Base-by-base conservation (phyloP, 2,888 invertebrate genomes). In the Mantis religiosa region DNA sequence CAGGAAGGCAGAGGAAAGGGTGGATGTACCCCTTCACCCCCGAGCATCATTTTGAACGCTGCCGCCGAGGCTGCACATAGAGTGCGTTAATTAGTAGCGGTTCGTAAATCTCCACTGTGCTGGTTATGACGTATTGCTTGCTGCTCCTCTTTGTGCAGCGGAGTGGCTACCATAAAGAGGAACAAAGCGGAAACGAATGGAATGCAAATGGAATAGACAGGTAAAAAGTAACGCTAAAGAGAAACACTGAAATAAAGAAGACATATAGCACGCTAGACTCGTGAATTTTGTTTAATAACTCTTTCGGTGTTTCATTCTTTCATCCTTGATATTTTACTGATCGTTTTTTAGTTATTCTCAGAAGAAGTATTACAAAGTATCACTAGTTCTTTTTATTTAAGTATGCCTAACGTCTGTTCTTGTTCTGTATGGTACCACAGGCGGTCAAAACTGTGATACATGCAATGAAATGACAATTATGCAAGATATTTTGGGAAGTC, bases 81-180 rank as follows among this genome's bases (percentile, higher is more conserved):
- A 83, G 83, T n/a, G 84, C 47, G 87, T 84, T 89, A 87, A 89
- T 89, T 89, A 89, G 89, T 30, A 30, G 28, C 15, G 86, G 81
- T 82, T 71, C 54, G 88, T 89, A 88, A 88, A 87, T 88, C 85
- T 88, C 83, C 85, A 89, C 84, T 89, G 88, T 88, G 71, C 86
- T 89, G 88, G 27, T 82, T 30, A 84, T 88, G 89, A 88, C 88
- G 88, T 71, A 85, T 85, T 85, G 28, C 71, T 87, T 47, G 25
- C 84, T 20, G 34, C 85, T 14, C 85, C 34, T 84, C 54, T 71
- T 28, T 71, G 54, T 71, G 54, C 54, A 71, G 25, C 54, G 54
- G 54, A 71, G 54, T 71, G 54, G 54, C 54, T 25, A 71, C 20
- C 54, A 71, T 71, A 71, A 71, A 71, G 54, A 71, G 54, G 54